Evolutionary conservation across 2,888 invertebrate genomes (phyloP).

Genomic region (Liposcelis brunnea): DNA sequence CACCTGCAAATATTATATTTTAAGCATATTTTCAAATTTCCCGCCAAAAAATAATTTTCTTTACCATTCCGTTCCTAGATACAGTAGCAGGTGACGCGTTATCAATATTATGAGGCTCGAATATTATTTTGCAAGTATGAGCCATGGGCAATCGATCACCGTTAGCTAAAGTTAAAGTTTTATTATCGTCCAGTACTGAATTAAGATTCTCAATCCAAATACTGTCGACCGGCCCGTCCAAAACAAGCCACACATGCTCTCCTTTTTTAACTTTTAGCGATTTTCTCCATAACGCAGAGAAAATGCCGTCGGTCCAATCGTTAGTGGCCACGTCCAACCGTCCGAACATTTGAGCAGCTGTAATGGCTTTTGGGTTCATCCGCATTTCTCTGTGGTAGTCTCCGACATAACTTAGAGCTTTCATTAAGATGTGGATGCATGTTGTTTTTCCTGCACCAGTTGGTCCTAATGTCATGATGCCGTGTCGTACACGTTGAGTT

Average conservation of each 20-base stretch:
- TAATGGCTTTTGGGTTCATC: conserved; percentile 97
- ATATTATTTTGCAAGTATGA: conserved; percentile 84
- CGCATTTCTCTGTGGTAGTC: conserved; percentile 60
- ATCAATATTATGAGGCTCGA: conserved; percentile 94
- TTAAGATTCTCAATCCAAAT: conserved; percentile 98
- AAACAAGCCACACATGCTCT: conserved; percentile 83
- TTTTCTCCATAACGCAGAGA: conserved; percentile 90
- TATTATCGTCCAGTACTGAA: conserved; percentile 91
- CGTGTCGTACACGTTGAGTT: conserved; percentile 87
- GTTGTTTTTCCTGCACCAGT: conserved; percentile 90
- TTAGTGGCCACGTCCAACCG: conserved; percentile 91
- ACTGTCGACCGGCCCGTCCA: conserved; percentile 93
- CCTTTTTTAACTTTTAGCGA: conserved; percentile 72
- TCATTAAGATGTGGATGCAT: conserved; percentile 81
- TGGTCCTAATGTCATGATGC: conserved; percentile 91
- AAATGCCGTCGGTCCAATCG: conserved; percentile 97
- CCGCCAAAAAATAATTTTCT: conserved; percentile 18
- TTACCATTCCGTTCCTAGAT: conserved; percentile 72
- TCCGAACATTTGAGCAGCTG: conserved; percentile 95
- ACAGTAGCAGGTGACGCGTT: conserved; percentile 97
- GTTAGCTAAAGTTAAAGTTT: conserved; percentile 85
- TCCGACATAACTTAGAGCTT: conserved; percentile 19
- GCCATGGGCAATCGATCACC: conserved; percentile 92
- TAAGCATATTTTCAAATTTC: no score
- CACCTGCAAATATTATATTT: conserved; percentile 36